These are phyloP conservation scores for Semaprochilodus insignis DNA, from an alignment of 2,797 vertebrate species.

Conservation along the genomic window DNA sequence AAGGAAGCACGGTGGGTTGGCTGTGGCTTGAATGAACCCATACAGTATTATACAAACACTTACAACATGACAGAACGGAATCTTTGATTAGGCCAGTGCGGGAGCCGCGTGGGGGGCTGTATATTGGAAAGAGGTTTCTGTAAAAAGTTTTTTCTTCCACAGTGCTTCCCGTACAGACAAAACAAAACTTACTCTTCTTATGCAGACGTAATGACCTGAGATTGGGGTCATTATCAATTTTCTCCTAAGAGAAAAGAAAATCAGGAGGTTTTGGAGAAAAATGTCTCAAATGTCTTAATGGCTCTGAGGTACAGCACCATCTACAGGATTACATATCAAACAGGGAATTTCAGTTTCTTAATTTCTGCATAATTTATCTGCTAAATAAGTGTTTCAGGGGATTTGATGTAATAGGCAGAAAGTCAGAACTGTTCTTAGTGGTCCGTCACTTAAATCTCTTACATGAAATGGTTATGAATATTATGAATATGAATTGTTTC, in stretches of 20 bases:
- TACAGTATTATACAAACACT: slow-evolving; percentile 39
- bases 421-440: too few relatives aligned
- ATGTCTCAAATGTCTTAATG: neutral
- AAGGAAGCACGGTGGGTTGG: slow-evolving; percentile 17
- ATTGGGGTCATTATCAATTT: neutral
- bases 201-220: neutral
- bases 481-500: too few relatives aligned
- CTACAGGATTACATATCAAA: neutral
- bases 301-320: neutral
- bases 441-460: too few relatives aligned
- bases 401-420: too few relatives aligned
- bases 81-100: neutral
- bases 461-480: too few relatives aligned
- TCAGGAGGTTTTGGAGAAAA: too few relatives aligned
- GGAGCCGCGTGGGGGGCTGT: neutral
- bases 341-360: neutral
- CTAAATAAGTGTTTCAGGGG: too few relatives aligned
- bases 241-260: too few relatives aligned
- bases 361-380: too few relatives aligned
- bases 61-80: neutral
- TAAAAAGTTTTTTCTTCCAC: neutral
- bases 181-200: neutral
- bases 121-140: slow-evolving; percentile 3
- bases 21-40: neutral
- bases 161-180: neutral